Conservation (phyloP, 64 coral and sea anemone species). For the Montipora capricornis region DNA sequence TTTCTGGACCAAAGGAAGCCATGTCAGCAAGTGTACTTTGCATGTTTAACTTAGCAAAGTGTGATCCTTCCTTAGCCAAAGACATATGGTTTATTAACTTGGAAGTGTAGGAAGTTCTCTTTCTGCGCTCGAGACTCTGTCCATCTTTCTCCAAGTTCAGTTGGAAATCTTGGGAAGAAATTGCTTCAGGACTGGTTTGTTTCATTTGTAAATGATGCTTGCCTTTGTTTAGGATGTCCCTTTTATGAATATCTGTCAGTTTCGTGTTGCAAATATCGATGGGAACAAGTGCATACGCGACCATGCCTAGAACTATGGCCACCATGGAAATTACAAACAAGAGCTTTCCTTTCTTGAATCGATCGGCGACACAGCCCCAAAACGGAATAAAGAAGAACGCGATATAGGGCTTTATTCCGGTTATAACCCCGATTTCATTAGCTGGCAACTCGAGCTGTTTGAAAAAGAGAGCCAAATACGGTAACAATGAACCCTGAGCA, state of each 20-base stretch:
- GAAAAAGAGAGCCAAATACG: constrained; percentile 90
- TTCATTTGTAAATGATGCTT: neutral
- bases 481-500: constrained; percentile 94
- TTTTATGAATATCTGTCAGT: neutral
- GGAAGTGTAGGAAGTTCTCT: constrained; percentile 1
- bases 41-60: neutral
- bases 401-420: constrained; percentile 93
- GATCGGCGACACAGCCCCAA: constrained; percentile 91
- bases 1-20: neutral
- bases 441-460: constrained; percentile 95
- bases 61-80: neutral
- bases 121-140: neutral
- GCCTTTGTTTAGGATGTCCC: neutral
- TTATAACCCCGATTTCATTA: constrained; percentile 85
- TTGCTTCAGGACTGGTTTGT: neutral
- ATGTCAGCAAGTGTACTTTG: neutral
- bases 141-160: neutral
- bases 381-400: constrained; percentile 98
- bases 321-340: constrained; percentile 88
- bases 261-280: constrained; percentile 84
- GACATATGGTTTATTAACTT: constrained; percentile 3
- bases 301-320: constrained; percentile 73
- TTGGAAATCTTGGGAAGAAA: neutral
- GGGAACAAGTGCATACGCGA: constrained; percentile 85
- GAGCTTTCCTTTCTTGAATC: constrained; percentile 89